phyloP scores from a whole-genome alignment of 1,140 invertebrate genomes.

The Thaumetopoea pityocampa region DNA sequence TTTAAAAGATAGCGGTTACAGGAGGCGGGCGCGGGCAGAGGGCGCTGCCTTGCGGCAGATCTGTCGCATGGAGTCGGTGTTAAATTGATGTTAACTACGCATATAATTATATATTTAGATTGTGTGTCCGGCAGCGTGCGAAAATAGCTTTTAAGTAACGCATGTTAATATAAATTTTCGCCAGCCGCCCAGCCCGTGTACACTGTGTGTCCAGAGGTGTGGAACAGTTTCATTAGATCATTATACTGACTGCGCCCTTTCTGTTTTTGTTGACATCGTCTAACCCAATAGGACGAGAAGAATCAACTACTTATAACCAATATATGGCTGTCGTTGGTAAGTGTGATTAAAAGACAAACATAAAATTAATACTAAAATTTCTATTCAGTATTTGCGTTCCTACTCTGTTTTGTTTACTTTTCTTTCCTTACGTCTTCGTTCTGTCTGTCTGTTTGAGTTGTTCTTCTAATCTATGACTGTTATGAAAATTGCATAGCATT shows the following conservation, averaged over 20 bases:
- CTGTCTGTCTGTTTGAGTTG: constrained; percentile 24
- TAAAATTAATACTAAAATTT: constrained; percentile 72
- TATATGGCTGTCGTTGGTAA: constrained; percentile 92
- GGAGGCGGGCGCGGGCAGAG: constrained; percentile 53
- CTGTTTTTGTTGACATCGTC: constrained; percentile 79
- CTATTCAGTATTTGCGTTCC: constrained; percentile 58
- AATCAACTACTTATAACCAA: constrained; percentile 91
- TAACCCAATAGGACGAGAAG: constrained; percentile 87
- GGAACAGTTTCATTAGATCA: constrained; percentile 64
- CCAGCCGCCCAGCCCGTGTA: constrained; percentile 37
- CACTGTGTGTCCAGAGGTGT: constrained; percentile 47
- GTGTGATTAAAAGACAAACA: constrained; percentile 78
- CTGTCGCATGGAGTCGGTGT: constrained; percentile 71
- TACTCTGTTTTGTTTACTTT: constrained; percentile 55
- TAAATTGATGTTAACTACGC: constrained; percentile 61
- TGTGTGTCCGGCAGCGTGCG: constrained; percentile 56
- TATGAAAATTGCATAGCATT: constrained; percentile 71
- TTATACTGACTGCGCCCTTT: constrained; percentile 78
- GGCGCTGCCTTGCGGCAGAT: constrained; percentile 54
- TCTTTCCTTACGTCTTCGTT: constrained; percentile 42
- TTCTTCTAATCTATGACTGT: constrained; percentile 54
- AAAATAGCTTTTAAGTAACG: constrained; percentile 18
- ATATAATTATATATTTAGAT: constrained; percentile 53
- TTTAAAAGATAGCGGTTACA: constrained; percentile 39
- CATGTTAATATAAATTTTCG: constrained; percentile 23